Percentiles rank a stretch among this genome's conserved stretches.
Conservation (phyloP, 2,797 vertebrate genomes). For the Phalanger gymnotis region DNA sequence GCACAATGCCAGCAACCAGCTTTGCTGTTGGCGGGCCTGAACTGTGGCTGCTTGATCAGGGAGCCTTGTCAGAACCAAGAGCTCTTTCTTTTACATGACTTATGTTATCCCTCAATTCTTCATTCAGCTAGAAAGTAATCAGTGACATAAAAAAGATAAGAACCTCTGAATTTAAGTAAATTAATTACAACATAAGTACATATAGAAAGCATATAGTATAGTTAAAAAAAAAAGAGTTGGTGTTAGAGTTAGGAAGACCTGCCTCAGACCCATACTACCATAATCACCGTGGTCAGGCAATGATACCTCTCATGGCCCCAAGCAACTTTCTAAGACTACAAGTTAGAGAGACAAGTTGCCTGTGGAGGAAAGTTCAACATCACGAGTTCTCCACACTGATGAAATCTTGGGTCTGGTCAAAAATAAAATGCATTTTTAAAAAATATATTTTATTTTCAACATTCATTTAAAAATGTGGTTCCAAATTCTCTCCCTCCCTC, state of each 20-base stretch:
- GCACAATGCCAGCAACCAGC: not conserved
- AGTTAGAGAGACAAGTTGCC: not conserved
- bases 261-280: not conserved
- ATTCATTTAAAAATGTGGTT: not conserved
- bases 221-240: conserved; percentile 24
- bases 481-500: not conserved
- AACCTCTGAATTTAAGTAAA: conserved; percentile 60
- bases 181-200: conserved; percentile 68
- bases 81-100: conserved; percentile 61
- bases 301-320: not conserved
- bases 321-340: not conserved
- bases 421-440: not conserved
- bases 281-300: not conserved
- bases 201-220: conserved; percentile 38
- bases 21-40: not conserved
- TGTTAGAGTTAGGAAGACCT: conserved; percentile 29
- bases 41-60: conserved; percentile 34
- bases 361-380: not conserved
- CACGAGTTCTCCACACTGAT: not conserved
- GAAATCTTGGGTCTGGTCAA: not conserved
- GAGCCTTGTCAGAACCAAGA: conserved; percentile 50
- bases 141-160: conserved; percentile 12
- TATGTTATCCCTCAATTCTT: conserved; percentile 45
- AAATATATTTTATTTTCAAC: not conserved
- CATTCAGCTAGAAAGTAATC: conserved; percentile 64